Conservation (phyloP, 2,113 vertebrate species). For the Zosterops borbonicus region DNA sequence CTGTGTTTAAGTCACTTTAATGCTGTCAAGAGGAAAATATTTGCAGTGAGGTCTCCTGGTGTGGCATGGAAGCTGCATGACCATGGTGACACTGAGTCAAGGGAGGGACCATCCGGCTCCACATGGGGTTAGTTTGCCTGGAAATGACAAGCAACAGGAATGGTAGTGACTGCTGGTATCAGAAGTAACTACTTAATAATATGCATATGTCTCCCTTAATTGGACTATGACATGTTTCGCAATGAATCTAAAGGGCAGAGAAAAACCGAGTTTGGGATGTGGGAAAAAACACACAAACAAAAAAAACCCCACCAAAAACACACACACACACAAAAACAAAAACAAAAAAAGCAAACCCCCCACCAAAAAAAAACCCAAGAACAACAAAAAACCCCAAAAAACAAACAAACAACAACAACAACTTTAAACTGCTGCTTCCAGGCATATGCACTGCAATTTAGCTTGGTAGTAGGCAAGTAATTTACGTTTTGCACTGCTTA, state of each 20-base stretch:
- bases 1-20: not conserved
- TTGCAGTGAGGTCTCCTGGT: not conserved
- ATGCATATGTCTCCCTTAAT: not conserved
- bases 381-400: too few relatives aligned
- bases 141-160: not conserved
- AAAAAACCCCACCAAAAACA: too few relatives aligned
- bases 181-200: not conserved
- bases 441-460: not conserved
- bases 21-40: not conserved
- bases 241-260: not conserved
- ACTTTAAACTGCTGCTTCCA: not conserved
- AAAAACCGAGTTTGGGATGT: not conserved
- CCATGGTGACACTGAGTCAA: rapidly evolving
- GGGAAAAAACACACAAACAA: not conserved
- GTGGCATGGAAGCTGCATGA: not conserved
- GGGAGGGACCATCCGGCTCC: not conserved
- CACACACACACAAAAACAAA: too few relatives aligned
- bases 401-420: not conserved
- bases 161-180: not conserved
- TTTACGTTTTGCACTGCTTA: not conserved
- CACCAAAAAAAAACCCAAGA: too few relatives aligned
- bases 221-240: not conserved
- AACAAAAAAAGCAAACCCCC: too few relatives aligned
- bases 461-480: not conserved
- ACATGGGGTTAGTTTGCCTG: not conserved